A percentile compares a stretch with the other conserved stretches of the same genome.
phyloP scores from a whole-genome alignment of 2,888 invertebrate genomes.

The Uloborus plumipes region DNA sequence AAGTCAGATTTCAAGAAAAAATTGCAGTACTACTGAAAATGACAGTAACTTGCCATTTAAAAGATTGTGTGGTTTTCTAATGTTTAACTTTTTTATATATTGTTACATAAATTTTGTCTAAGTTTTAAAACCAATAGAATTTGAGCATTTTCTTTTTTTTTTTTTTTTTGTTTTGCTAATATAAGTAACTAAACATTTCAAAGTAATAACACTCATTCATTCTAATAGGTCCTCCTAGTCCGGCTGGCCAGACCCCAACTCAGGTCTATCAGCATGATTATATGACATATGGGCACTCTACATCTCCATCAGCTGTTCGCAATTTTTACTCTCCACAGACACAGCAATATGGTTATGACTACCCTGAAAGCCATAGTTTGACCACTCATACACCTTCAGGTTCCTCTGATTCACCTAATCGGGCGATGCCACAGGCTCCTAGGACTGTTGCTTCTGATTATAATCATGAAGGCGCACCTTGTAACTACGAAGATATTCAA shows the following conservation, averaged over 20 bases:
- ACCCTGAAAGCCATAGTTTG: conserved; percentile 22
- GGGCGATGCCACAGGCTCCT: conserved; percentile 67
- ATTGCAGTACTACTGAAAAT: too few species aligned
- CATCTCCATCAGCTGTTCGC: conserved; percentile 49
- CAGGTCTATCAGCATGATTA: conserved; percentile 61
- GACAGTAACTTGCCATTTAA: too few species aligned
- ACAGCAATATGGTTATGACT: conserved; percentile 64
- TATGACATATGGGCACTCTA: conserved; percentile 61
- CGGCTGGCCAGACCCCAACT: conserved; percentile 67
- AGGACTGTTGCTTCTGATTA: conserved; percentile 52
- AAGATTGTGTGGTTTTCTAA: too few species aligned
- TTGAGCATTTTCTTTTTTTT: too few species aligned
- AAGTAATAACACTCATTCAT: neutral
- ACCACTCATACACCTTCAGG: conserved; percentile 59
- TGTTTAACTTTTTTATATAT: too few species aligned
- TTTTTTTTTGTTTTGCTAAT: neutral
- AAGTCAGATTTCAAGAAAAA: too few species aligned
- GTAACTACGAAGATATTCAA: conserved; percentile 80
- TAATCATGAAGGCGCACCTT: conserved; percentile 70
- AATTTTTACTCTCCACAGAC: conserved; percentile 53
- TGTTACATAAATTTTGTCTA: neutral
- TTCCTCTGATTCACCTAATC: conserved; percentile 63
- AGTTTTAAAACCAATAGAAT: neutral
- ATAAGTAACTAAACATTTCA: neutral
- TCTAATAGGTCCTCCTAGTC: conserved; percentile 66